These are phyloP conservation scores for Physocephala rufipes DNA, from an alignment of 2,888 invertebrate species.

Conservation along the genomic window DNA sequence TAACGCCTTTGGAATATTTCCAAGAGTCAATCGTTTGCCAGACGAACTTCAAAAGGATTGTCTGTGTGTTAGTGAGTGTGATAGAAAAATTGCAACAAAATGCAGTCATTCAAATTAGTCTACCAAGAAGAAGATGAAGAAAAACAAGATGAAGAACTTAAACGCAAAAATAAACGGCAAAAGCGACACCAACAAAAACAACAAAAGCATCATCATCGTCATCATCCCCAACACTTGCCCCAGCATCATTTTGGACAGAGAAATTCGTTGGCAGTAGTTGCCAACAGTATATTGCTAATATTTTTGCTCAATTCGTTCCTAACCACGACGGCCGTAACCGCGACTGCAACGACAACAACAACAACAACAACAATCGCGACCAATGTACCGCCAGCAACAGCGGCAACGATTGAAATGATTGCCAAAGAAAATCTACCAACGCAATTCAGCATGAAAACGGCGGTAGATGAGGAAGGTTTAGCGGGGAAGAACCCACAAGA, in stretches of 20 bases:
- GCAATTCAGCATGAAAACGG: conserved; percentile 2
- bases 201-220: conserved; percentile 15
- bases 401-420: conserved; percentile 39
- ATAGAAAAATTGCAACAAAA: conserved; percentile 12
- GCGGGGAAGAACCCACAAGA: conserved; percentile 49
- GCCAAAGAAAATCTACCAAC: conserved; percentile 49
- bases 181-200: conserved; percentile 43
- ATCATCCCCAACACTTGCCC: conserved; percentile 41
- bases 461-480: conserved; percentile 7
- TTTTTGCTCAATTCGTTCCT: conserved; percentile 48
- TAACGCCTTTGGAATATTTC: conserved; percentile 12
- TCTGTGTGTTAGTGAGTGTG: background rate
- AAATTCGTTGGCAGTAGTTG: conserved; percentile 40
- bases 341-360: conserved; percentile 31
- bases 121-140: conserved; percentile 9
- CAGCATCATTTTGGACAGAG: conserved; percentile 33
- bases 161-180: conserved; percentile 19
- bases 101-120: conserved; percentile 12
- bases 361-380: conserved; percentile 26
- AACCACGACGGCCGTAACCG: conserved; percentile 41
- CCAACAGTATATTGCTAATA: conserved; percentile 43
- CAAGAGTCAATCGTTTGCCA: conserved; percentile 16
- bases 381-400: conserved; percentile 44
- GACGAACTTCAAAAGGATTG: conserved; percentile 13
- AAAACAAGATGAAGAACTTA: conserved; percentile 24